phyloP scores from a whole-genome alignment of 92 coral and sea anemone species.

The Zoanthus sociatus region DNA sequence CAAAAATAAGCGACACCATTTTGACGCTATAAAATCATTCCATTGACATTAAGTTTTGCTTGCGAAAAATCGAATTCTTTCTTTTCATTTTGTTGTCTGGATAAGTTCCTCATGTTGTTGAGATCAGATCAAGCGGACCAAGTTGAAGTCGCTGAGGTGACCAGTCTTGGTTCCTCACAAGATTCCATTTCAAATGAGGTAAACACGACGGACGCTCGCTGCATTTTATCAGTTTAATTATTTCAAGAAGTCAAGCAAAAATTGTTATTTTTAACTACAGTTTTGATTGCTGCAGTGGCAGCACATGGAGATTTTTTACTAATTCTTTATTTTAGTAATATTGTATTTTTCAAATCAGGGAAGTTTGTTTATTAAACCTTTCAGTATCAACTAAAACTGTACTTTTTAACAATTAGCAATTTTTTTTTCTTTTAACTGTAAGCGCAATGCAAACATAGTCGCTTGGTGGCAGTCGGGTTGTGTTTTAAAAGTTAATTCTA shows the following conservation, averaged over 20 bases:
- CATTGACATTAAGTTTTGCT: neutral
- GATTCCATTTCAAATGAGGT: conserved; percentile 11
- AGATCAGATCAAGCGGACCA: conserved; percentile 12
- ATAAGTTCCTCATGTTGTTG: conserved; percentile 21
- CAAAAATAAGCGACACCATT: neutral
- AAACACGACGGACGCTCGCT: neutral
- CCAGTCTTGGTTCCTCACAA: conserved; percentile 5
- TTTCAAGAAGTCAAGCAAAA: neutral
- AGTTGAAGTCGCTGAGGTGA: conserved; percentile 7
- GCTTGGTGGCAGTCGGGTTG: too few species aligned
- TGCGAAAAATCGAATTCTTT: neutral
- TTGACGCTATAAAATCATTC: neutral
- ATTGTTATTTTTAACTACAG: neutral
- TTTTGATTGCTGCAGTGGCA: too few species aligned
- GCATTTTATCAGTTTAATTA: neutral
- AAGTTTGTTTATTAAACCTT: too few species aligned
- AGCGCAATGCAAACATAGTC: too few species aligned
- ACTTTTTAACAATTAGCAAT: too few species aligned
- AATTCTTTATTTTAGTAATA: too few species aligned
- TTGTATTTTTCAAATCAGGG: too few species aligned
- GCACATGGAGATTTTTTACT: too few species aligned
- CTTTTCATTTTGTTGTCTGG: neutral
- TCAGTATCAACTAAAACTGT: too few species aligned
- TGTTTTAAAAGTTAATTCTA: too few species aligned
- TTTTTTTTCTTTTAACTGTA: too few species aligned